Evolutionary conservation across 37 sponge, comb jelly and placozoan species (phyloP), one percentile per base, ranked within the genome.

Genomic region (Beroe forskalii): DNA sequence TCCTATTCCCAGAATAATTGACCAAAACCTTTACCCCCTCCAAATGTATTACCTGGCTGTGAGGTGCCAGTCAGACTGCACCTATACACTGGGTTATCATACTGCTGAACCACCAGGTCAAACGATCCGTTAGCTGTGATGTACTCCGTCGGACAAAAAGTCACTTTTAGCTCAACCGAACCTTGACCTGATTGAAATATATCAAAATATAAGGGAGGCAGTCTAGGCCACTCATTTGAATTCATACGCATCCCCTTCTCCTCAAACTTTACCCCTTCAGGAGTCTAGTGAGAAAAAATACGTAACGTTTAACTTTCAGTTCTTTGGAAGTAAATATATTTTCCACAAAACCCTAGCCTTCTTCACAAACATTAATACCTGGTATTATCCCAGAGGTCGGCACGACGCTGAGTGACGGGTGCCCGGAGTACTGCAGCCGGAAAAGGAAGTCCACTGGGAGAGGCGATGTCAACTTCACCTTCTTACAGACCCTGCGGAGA

Each of bases 121-220:
- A 80, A 41, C 44, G 55, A 12, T 17, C 55, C 86, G 35, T 37
- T 80, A 20, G 96, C 96, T 32, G 96, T 96, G 24, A 64, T 93
- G 86, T 90, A 96, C 40, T 94, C 95, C 22, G 91, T 92, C 62
- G 96, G 96, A 19, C 94, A 55, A 89, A 93, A 96, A 0, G 91
- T 94, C 1, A 96, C 93, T 39, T 30, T 48, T 33, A 96, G 33
- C 27, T 62, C 89, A 6, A 69, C 92, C 40, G 76, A 90, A 0
- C 94, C 93, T 40, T 91, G 67, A 61, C 90, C 95, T 75, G 55
- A 48, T 6, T n/a, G n/a, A n/a, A n/a, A n/a, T n/a, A n/a, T n/a
- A n/a, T n/a, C n/a, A n/a, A n/a, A n/a, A n/a, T n/a, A n/a, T n/a
- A n/a, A n/a, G n/a, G n/a, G n/a, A n/a, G n/a, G n/a, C n/a, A n/a